phyloP scores from a whole-genome alignment of 2,113 vertebrate genomes.

The Sorex araneus region DNA sequence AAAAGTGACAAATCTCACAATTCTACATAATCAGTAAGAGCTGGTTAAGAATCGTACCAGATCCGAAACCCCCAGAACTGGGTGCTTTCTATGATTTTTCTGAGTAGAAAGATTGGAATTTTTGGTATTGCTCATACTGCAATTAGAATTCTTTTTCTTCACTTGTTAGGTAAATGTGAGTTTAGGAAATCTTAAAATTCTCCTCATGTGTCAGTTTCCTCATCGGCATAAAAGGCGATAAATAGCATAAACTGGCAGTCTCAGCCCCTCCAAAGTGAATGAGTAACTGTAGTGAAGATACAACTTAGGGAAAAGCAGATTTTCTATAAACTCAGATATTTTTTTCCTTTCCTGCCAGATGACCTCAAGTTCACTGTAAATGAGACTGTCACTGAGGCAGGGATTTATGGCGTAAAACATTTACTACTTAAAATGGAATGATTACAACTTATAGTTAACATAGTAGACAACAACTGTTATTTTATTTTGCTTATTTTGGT shows the following conservation, averaged over 20 bases:
- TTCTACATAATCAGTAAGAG: not conserved
- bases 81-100: not conserved
- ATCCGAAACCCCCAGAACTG: not conserved
- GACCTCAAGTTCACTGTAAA: not conserved
- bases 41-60: not conserved
- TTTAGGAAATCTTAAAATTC: not conserved
- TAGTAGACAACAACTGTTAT: not conserved
- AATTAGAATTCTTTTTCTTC: not conserved
- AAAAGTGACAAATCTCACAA: not conserved
- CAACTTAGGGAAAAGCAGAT: not conserved
- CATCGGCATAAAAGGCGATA: not conserved
- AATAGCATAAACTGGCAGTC: not conserved
- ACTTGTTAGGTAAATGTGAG: no score
- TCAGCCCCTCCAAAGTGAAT: not conserved
- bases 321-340: not conserved
- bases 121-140: not conserved
- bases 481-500: no score
- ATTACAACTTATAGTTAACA: not conserved
- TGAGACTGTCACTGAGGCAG: not conserved
- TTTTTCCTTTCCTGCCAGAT: not conserved
- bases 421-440: slow-evolving; percentile 9
- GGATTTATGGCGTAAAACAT: not conserved
- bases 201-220: slow-evolving; percentile 5
- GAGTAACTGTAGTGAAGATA: not conserved
- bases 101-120: not conserved